Conservation (phyloP, 1,140 invertebrate genomes). For the Drosophila watanabei region DNA sequence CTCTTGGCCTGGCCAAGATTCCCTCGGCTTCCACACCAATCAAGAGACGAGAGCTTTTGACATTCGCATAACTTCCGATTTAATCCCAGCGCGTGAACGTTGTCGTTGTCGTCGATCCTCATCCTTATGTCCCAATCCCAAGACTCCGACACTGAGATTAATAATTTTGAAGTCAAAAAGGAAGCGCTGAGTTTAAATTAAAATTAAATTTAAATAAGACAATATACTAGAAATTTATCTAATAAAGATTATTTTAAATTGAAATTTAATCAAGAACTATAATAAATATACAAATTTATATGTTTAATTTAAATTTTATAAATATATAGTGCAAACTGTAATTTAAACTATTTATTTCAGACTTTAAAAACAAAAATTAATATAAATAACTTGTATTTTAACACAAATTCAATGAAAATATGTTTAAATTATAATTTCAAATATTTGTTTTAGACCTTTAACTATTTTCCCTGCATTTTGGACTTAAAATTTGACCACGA, state of each 20-base stretch:
- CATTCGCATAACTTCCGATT: constrained; percentile 83
- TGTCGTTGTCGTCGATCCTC: constrained; percentile 52
- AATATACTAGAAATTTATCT: not conserved
- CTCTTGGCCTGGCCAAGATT: not conserved
- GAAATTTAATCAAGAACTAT: not conserved
- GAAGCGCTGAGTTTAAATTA: not conserved
- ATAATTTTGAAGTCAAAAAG: not conserved
- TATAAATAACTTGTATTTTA: not conserved
- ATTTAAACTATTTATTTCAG: no score
- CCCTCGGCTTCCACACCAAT: constrained; percentile 49
- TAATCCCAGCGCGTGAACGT: constrained; percentile 78
- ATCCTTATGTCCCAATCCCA: constrained; percentile 28
- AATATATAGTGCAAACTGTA: no score
- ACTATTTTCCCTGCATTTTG: no score
- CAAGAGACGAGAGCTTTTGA: constrained; percentile 63
- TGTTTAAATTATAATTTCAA: no score
- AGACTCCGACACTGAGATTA: not conserved
- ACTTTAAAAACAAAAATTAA: no score
- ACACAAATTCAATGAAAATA: not conserved
- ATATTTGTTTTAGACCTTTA: no score
- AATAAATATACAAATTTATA: no score
- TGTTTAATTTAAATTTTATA: no score
- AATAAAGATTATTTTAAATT: not conserved
- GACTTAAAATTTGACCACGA: no score
- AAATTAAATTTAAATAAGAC: not conserved